phyloP scores from a whole-genome alignment of 2,797 vertebrate species.

The Lepilemur ruficaudatus region DNA sequence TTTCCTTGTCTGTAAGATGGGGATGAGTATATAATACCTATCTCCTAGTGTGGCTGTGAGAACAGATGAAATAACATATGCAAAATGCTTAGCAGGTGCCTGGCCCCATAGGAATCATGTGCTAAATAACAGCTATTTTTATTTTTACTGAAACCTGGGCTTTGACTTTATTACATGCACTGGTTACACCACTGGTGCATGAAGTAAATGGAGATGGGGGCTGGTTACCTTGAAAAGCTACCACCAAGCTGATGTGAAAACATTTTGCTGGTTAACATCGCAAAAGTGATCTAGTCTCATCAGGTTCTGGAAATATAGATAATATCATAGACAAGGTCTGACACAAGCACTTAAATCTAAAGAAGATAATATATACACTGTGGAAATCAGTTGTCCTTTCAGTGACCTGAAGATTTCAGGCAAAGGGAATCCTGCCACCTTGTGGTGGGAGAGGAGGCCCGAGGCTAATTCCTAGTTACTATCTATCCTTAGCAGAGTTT shows the following conservation, averaged over 20 bases:
- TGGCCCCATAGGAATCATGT: background rate
- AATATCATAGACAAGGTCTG: background rate
- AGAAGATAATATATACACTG: background rate
- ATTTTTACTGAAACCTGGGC: background rate
- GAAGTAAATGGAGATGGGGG: background rate
- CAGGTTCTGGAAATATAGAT: background rate
- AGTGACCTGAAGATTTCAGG: background rate
- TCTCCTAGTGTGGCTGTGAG: background rate
- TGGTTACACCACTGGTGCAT: background rate
- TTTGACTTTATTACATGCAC: background rate
- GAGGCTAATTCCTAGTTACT: background rate
- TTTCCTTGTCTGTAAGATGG: background rate
- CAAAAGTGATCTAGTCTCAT: background rate
- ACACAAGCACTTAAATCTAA: background rate
- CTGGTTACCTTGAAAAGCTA: background rate
- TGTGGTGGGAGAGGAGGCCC: background rate
- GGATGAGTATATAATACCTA: background rate
- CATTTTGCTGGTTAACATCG: conserved; percentile 8
- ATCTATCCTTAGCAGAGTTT: background rate
- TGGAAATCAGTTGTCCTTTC: background rate
- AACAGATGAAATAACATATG: background rate
- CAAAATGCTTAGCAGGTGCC: background rate
- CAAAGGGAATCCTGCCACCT: conserved; percentile 52
- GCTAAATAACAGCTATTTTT: background rate
- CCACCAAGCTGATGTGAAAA: background rate